Percentiles rank a stretch among this genome's conserved stretches.
These are phyloP conservation scores for Cyphomyrus plagiostoma DNA, from an alignment of 2,113 vertebrate genomes.

Conservation along the genomic window DNA sequence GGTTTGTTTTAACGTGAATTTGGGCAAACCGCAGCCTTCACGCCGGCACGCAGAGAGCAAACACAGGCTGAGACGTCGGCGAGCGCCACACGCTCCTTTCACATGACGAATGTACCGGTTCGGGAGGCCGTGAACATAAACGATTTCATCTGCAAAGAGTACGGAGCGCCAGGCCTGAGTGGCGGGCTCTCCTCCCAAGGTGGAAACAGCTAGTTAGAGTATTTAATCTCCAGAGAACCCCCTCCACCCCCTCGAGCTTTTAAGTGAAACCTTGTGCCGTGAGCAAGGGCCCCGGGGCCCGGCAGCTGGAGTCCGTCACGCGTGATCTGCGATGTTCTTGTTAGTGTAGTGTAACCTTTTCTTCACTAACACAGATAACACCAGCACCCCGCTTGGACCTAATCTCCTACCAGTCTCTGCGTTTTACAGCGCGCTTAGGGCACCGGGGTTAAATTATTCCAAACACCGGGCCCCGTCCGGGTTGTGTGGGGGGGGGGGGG, in stretches of 20 bases:
- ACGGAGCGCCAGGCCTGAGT: slow-evolving; percentile 23
- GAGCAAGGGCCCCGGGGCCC: slow-evolving; percentile 30
- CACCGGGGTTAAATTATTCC: slow-evolving; percentile 72
- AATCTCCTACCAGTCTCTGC: slow-evolving; percentile 78
- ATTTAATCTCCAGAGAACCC: slow-evolving; percentile 54
- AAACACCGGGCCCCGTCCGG: slow-evolving; percentile 66
- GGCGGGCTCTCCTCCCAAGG: slow-evolving; percentile 51
- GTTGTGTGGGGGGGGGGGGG: slow-evolving; percentile 58
- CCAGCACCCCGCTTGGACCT: slow-evolving; percentile 85
- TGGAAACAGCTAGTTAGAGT: slow-evolving; percentile 54
- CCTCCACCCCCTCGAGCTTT: slow-evolving; percentile 33
- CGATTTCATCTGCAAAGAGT: slow-evolving; percentile 48
- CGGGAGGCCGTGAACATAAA: slow-evolving; percentile 65
- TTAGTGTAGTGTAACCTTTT: slow-evolving; percentile 89
- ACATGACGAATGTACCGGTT: slow-evolving; percentile 29
- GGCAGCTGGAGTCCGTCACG: slow-evolving; percentile 88
- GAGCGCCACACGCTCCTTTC: background rate
- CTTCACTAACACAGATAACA: slow-evolving; percentile 89
- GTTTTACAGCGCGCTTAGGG: slow-evolving; percentile 61
- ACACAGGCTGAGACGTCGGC: background rate
- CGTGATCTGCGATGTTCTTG: slow-evolving; percentile 75
- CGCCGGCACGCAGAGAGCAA: background rate
- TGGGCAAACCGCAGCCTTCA: background rate
- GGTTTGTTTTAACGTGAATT: background rate
- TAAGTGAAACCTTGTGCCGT: slow-evolving; percentile 62